A percentile compares a stretch with the other conserved stretches of the same genome.
Evolutionary conservation across 2,888 invertebrate genomes (phyloP).

Genomic region (Harpagoxenus sublaevis): DNA sequence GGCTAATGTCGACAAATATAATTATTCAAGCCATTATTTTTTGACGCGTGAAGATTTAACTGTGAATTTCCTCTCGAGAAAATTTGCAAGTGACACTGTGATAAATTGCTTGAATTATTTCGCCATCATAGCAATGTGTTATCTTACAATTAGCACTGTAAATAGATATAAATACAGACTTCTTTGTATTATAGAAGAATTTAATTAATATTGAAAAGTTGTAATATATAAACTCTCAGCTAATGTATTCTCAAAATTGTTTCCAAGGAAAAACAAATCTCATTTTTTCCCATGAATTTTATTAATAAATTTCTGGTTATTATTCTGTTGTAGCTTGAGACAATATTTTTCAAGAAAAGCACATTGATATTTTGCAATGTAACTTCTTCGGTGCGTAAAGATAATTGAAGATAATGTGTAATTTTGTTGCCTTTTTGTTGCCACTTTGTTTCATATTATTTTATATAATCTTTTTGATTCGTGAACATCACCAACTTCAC

Average conservation of each 20-base stretch:
- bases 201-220: not conserved
- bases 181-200: not conserved
- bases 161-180: not conserved
- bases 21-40: slow-evolving; percentile 55
- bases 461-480: not conserved
- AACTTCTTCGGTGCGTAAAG: not conserved
- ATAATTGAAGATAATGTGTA: not conserved
- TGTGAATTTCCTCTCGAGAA: not conserved
- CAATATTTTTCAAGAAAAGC: not conserved
- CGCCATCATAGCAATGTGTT: not conserved
- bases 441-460: not conserved
- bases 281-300: not conserved
- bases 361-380: not conserved
- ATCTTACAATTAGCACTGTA: not conserved
- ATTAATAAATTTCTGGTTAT: not conserved
- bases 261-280: not conserved
- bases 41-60: not conserved
- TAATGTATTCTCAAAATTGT: not conserved
- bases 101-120: slow-evolving; percentile 14
- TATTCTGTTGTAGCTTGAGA: not conserved
- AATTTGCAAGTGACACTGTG: slow-evolving; percentile 6
- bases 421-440: not conserved
- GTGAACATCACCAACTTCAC: not conserved
- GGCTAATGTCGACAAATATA: slow-evolving; percentile 49
- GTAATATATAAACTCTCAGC: not conserved